Percentiles rank a stretch among this genome's conserved stretches.
These are phyloP conservation scores for Magallana ariakensis DNA, from an alignment of 1,140 invertebrate genomes.

Conservation along the genomic window DNA sequence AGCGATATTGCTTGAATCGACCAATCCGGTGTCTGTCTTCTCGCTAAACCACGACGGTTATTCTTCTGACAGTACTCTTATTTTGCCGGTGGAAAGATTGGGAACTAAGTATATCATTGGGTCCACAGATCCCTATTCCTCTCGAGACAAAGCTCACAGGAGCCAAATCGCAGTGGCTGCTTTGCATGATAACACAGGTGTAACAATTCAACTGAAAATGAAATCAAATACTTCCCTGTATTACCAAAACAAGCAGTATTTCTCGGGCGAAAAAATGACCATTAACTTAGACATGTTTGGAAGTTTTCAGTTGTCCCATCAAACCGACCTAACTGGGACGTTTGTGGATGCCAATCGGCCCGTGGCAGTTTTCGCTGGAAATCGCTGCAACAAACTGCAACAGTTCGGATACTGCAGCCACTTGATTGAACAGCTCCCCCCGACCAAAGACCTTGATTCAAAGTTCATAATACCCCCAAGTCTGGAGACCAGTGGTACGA, in stretches of 20 bases:
- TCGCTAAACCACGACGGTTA: conserved; percentile 1
- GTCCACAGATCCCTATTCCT: background rate
- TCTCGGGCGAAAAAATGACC: background rate
- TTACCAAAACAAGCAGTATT: background rate
- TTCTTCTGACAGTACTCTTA: background rate
- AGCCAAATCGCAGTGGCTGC: conserved; percentile 6
- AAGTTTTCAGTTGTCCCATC: conserved; percentile 5
- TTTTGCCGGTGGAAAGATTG: background rate
- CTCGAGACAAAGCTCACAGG: background rate
- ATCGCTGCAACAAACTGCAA: background rate
- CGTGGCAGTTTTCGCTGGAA: background rate
- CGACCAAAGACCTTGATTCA: background rate
- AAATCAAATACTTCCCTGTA: background rate
- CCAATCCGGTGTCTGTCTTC: background rate
- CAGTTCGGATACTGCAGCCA: conserved; percentile 21
- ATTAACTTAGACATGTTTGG: background rate
- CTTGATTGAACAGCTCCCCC: conserved; percentile 12
- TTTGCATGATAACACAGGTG: background rate
- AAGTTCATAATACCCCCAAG: conserved; percentile 9
- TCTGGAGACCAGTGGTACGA: background rate
- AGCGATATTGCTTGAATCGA: background rate
- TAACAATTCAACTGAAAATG: background rate
- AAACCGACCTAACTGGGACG: conserved; percentile 1
- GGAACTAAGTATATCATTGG: conserved; percentile 25
- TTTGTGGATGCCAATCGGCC: background rate